Conservation (phyloP, 1,140 invertebrate species). For the Drosophila carrolli region DNA sequence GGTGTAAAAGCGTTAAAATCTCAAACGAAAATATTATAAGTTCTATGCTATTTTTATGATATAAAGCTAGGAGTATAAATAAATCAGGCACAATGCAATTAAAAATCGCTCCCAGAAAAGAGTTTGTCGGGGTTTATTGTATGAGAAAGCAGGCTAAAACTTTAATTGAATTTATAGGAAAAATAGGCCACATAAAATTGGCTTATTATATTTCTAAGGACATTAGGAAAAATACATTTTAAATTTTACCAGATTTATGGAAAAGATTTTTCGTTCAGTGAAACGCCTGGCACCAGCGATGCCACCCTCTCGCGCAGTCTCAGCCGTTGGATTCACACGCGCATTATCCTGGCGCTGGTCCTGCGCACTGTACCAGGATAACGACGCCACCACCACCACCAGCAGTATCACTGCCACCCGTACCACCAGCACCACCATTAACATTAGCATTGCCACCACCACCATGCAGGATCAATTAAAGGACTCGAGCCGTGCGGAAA, state of each 20-base stretch:
- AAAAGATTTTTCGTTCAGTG: conserved; percentile 8
- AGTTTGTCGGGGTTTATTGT: too few relatives aligned
- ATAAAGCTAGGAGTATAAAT: too few relatives aligned
- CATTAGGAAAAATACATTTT: too few relatives aligned
- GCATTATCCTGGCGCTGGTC: conserved; percentile 60
- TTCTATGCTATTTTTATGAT: too few relatives aligned
- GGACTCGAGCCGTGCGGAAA: conserved; percentile 64
- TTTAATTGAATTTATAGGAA: too few relatives aligned
- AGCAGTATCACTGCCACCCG: conserved; percentile 15
- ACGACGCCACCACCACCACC: conserved; percentile 27
- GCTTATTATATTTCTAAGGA: too few relatives aligned
- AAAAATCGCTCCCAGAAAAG: too few relatives aligned
- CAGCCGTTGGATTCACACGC: conserved; percentile 74
- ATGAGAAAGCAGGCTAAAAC: too few relatives aligned
- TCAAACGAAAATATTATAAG: background rate
- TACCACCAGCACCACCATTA: conserved; percentile 34
- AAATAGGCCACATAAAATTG: too few relatives aligned
- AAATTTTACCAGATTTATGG: background rate
- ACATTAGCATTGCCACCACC: conserved; percentile 40
- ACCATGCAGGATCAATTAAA: conserved; percentile 67
- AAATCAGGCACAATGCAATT: too few relatives aligned
- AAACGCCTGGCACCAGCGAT: conserved; percentile 16
- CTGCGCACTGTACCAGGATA: conserved; percentile 69
- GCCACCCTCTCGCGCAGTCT: conserved; percentile 57
- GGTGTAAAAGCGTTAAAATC: background rate